These are phyloP conservation scores for Eciton burchellii DNA, from an alignment of 1,140 invertebrate genomes.

Conservation along the genomic window DNA sequence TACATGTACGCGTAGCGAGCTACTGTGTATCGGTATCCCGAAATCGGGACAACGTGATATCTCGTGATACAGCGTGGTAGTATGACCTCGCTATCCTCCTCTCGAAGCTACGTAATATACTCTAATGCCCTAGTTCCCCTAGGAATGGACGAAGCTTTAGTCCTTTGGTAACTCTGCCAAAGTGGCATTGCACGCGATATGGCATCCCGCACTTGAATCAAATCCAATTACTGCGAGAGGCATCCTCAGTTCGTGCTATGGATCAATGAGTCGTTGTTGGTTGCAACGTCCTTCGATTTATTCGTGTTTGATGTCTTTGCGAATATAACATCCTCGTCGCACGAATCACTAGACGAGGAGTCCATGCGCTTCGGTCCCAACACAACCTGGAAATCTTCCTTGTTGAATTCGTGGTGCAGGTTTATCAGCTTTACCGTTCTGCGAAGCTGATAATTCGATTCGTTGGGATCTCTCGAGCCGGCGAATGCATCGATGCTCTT, in stretches of 20 bases:
- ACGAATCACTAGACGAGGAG: conserved; percentile 34
- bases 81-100: background rate
- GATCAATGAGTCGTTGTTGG: conserved; percentile 2
- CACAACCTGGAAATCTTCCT: conserved; percentile 39
- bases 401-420: conserved; percentile 38
- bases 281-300: background rate
- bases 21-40: background rate
- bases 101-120: background rate
- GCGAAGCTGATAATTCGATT: conserved; percentile 51
- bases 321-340: conserved; percentile 29
- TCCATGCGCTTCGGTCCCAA: conserved; percentile 40
- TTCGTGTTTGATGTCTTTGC: background rate
- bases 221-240: background rate
- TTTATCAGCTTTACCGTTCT: conserved; percentile 49
- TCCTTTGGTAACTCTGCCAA: background rate
- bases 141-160: background rate
- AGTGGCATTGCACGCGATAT: background rate
- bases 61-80: background rate
- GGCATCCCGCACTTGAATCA: background rate
- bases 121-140: background rate
- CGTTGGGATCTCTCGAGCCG: background rate
- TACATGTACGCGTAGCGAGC: too few relatives aligned
- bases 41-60: background rate
- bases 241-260: background rate
- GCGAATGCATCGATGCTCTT: background rate